phyloP scores from a whole-genome alignment of 1,140 invertebrate genomes.

The Drosophila suzukii region DNA sequence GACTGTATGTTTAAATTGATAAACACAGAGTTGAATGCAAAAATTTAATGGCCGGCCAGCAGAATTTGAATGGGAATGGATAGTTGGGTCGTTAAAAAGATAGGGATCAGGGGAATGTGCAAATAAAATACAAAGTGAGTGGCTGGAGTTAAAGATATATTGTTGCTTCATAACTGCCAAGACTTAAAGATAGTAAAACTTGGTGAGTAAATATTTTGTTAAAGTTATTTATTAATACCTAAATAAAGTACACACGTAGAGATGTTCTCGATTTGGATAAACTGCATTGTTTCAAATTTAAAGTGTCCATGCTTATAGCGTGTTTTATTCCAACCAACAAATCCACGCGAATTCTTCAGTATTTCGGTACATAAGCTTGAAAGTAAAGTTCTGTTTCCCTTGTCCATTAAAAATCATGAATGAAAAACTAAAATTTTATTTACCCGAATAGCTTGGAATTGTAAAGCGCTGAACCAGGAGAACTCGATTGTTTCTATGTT shows the following conservation, averaged over 20 bases:
- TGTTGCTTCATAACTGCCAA: background rate
- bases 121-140: background rate
- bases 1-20: constrained; percentile 8
- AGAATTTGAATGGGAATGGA: background rate
- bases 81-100: background rate
- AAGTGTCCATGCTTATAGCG: no score
- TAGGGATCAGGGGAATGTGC: background rate
- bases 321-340: background rate
- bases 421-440: constrained; percentile 59
- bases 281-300: no score
- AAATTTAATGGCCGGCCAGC: constrained; percentile 5
- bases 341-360: background rate
- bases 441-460: constrained; percentile 51
- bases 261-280: no score
- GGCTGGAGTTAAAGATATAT: no score
- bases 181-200: background rate
- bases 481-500: constrained; percentile 28
- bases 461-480: constrained; percentile 43
- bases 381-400: no score
- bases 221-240: no score
- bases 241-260: no score
- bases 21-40: constrained; percentile 6
- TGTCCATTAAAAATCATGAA: background rate
- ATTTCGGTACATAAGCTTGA: background rate
- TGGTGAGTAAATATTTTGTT: no score